A percentile compares a stretch with the other conserved stretches of the same genome.
These are phyloP conservation scores for Carassius auratus DNA, from an alignment of 2,113 vertebrate genomes.

Conservation along the genomic window DNA sequence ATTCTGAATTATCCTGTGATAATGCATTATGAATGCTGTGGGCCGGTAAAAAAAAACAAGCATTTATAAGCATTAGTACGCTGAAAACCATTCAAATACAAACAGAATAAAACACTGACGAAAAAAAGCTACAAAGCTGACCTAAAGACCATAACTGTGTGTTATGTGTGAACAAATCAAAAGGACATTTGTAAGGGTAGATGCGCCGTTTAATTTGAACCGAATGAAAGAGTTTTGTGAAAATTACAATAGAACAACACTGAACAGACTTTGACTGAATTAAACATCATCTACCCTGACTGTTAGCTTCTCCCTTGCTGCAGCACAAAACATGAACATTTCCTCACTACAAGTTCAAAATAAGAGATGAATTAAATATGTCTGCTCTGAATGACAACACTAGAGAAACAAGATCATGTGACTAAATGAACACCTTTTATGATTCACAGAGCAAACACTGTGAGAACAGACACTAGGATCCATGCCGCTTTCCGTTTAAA, in stretches of 20 bases:
- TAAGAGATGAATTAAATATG: background rate
- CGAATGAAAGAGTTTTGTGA: background rate
- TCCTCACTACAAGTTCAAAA: background rate
- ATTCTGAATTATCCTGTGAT: background rate
- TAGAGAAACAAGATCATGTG: constrained; percentile 1
- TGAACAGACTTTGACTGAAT: background rate
- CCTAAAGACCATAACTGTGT: background rate
- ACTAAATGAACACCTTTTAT: background rate
- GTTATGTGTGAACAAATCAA: background rate
- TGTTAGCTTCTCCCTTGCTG: background rate
- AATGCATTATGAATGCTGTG: too few species aligned
- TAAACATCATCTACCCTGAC: background rate
- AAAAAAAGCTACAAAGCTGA: constrained; percentile 8
- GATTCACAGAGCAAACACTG: background rate
- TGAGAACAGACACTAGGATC: background rate
- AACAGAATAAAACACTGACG: background rate
- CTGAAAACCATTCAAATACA: background rate
- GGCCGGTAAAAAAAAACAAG: background rate
- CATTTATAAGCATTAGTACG: background rate
- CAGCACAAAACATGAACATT: background rate
- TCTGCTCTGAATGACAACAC: background rate
- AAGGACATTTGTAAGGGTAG: too few species aligned
- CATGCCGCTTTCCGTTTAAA: background rate
- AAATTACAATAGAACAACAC: background rate
- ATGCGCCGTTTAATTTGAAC: background rate